Percentiles rank a stretch among this genome's conserved stretches.
Conservation (phyloP, 1,140 invertebrate genomes). For the Anadara kagoshimensis region DNA sequence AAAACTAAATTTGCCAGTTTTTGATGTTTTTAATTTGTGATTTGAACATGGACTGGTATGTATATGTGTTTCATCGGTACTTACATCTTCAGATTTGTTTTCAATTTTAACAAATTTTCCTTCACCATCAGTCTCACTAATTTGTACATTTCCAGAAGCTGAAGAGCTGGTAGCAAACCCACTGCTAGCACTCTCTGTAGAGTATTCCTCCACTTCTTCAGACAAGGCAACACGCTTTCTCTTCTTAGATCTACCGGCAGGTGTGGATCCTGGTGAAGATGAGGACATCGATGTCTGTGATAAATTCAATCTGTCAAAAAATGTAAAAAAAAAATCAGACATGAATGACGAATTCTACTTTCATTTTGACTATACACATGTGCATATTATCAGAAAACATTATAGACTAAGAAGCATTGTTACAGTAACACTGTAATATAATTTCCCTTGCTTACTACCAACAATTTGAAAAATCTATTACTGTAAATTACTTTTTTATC, state of each 20-base stretch:
- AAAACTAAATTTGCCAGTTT: too few species aligned
- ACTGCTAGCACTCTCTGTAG: slow-evolving; percentile 70
- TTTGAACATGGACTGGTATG: too few species aligned
- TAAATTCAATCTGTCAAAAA: slow-evolving; percentile 78
- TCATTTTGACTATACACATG: neutral
- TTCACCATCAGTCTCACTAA: slow-evolving; percentile 89
- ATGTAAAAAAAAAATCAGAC: neutral
- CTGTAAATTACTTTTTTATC: too few species aligned
- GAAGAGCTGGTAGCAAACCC: slow-evolving; percentile 84
- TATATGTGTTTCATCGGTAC: too few species aligned
- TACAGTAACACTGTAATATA: neutral
- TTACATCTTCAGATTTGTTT: slow-evolving; percentile 88
- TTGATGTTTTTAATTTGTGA: too few species aligned
- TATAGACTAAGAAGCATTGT: neutral
- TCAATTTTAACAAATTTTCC: slow-evolving; percentile 91
- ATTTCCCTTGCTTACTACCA: too few species aligned
- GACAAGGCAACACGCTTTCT: slow-evolving; percentile 58
- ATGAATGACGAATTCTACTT: too few species aligned
- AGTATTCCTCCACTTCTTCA: slow-evolving; percentile 50
- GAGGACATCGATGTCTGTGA: slow-evolving; percentile 76
- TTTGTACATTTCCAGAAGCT: slow-evolving; percentile 89
- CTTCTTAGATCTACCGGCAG: slow-evolving; percentile 77
- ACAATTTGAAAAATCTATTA: too few species aligned
- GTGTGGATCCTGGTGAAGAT: slow-evolving; percentile 68
- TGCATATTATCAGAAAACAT: neutral